Evolutionary conservation across 2,113 vertebrate species (phyloP), one percentile per base, ranked within the genome.

Genomic region (Eidolon helvum): DNA sequence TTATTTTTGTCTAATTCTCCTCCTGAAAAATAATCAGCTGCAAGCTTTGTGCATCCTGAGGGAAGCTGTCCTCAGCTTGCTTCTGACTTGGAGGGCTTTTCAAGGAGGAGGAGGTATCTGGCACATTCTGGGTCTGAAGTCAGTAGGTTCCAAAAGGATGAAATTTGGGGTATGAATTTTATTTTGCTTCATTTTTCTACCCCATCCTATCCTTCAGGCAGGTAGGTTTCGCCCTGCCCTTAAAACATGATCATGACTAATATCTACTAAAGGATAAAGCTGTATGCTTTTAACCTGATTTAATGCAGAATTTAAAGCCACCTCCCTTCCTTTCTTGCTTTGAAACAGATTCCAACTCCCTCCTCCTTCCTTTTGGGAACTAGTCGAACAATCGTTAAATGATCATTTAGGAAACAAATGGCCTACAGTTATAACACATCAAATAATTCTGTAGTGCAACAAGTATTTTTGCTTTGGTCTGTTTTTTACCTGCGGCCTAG

Each of bases 271-370:
- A 98, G 96, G 95, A 94, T 97, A 85, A 98, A 92, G 94, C 87
- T 98, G 88, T 98, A 96, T 97, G 97, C 97, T 98, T 98, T 97
- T 96, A 97, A 96, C 85, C 22, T 87, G 97, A 97, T 98, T 98
- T 98, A 98, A 97, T 95, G 96, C 85, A 97, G 97, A 96, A 97
- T 98, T 97, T 85, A 98, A 97, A 98, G 95, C 87, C 90, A 93
- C 98, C 98, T 98, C 97, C 97, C 97, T 98, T 98, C 97, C 98
- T 98, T 97, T 98, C 97, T 97, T 98, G 97, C 98, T 98, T 97
- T 98, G 97, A 97, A 97, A 95, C 80, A 69, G 93, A 97, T 94
- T 96, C 96, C 98, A 98, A 85, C 80, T 85, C 94, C 96, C 95
- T 96, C 92, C 88, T 82, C 77, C 88, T 93, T 92, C 85, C 96